Evolutionary conservation across 2,888 invertebrate genomes (phyloP).

Genomic region (Pristionchus entomophagus): DNA sequence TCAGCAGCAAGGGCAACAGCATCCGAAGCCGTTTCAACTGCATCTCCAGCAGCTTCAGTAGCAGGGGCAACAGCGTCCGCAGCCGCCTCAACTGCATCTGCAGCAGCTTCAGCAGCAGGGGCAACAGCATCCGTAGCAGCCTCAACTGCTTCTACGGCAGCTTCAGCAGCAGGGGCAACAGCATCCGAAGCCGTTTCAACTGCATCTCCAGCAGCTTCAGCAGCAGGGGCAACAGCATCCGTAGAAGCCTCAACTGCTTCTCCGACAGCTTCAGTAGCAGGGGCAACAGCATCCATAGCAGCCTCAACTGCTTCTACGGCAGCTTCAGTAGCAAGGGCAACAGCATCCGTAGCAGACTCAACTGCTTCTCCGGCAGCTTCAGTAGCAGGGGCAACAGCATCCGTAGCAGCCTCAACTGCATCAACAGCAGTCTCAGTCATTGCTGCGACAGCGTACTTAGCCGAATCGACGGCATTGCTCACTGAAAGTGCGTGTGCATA

Average conservation of each 20-base stretch:
- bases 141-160: not conserved
- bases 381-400: not conserved
- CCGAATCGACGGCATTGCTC: not conserved
- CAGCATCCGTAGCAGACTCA: not conserved
- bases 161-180: not conserved
- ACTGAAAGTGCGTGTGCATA: slow-evolving; percentile 20
- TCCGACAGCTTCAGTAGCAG: not conserved
- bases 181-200: not conserved
- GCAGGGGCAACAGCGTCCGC: not conserved
- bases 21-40: not conserved
- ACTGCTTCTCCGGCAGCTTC: not conserved
- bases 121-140: not conserved
- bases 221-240: not conserved
- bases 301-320: not conserved
- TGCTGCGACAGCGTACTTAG: not conserved
- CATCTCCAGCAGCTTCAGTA: not conserved
- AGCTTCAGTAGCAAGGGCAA: not conserved
- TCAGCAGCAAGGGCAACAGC: not conserved
- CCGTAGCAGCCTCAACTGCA: not conserved
- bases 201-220: not conserved
- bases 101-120: not conserved
- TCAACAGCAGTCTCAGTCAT: not conserved
- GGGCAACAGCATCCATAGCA: not conserved
- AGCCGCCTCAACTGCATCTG: not conserved
- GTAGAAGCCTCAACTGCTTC: not conserved